Base-by-base conservation (phyloP, 1,140 invertebrate genomes). In the Chrysoperla carnea region DNA sequence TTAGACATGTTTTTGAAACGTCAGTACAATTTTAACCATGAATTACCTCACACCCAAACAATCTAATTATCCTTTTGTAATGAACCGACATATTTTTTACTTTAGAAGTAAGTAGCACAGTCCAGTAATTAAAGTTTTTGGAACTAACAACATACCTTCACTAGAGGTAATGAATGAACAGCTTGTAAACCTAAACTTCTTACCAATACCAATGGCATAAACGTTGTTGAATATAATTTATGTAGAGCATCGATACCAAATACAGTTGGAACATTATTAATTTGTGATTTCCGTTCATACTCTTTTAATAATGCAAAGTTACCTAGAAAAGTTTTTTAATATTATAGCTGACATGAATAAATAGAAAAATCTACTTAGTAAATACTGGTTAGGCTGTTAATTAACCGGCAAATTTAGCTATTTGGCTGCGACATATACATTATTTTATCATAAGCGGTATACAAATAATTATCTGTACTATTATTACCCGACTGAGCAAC, bases 251-350 rank as follows among this genome's bases (percentile, higher is more conserved):
- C 91, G 6, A 95, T 80, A 1, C 80, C 78, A 0, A 84, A 53
- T 75, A 95, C 84, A 0, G 85, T 83, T 4, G 90, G 84, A 13
- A 96, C 65, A 61, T 94, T 93, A 52, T 88, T 76, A 28, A 78
- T 64, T 57, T 96, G 89, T 31, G 90, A 64, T 41, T 69, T 51
- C 1, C 76, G 84, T 65, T 98, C 91, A 58, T 97, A 98, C 48
- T 81, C 70, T 29, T 73, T 55, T 12, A 96, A 65, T 62, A 81
- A 77, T n/a, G 63, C 65, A 45, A 66, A 56, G 54, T 76, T 67
- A 23, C 73, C 80, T 68, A 63, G 12, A 43, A 59, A 46, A 42
- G 5, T 23, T n/a, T n/a, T n/a, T n/a, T n/a, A n/a, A n/a, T n/a
- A n/a, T n/a, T n/a, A n/a, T n/a, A n/a, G n/a, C n/a, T n/a, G n/a